phyloP scores from a whole-genome alignment of 2,113 vertebrate genomes.

The Aphelocoma coerulescens region DNA sequence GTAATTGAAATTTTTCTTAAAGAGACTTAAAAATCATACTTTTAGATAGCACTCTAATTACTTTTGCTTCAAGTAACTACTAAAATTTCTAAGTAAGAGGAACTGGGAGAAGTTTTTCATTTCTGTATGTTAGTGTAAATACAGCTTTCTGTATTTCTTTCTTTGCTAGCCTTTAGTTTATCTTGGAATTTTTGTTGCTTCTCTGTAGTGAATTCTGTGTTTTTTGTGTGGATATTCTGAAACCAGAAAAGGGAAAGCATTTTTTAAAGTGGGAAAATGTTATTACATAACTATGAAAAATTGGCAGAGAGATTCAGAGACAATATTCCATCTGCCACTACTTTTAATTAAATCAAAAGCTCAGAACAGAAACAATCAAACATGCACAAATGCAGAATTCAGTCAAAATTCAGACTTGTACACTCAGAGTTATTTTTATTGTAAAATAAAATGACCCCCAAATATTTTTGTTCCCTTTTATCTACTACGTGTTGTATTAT shows the following conservation, averaged over 20 bases:
- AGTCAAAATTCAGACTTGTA: neutral
- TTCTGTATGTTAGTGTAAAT: neutral
- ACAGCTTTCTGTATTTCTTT: neutral
- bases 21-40: neutral
- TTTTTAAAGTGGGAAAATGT: slow-evolving; percentile 1
- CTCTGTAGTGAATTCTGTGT: neutral
- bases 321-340: slow-evolving; percentile 18
- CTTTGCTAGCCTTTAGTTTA: neutral
- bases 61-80: neutral
- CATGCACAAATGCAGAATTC: neutral
- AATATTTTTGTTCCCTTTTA: neutral
- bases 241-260: neutral
- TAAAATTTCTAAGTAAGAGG: neutral
- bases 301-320: neutral
- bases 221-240: neutral
- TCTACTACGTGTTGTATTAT: neutral
- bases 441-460: neutral
- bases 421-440: neutral
- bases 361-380: neutral
- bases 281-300: neutral
- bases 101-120: neutral
- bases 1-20: neutral
- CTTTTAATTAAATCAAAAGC: slow-evolving; percentile 33
- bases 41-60: neutral
- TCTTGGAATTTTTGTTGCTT: neutral